Evolutionary conservation across 2,888 invertebrate genomes (phyloP), one percentile per base, ranked within the genome.

Genomic region (Tenthredo livida): DNA sequence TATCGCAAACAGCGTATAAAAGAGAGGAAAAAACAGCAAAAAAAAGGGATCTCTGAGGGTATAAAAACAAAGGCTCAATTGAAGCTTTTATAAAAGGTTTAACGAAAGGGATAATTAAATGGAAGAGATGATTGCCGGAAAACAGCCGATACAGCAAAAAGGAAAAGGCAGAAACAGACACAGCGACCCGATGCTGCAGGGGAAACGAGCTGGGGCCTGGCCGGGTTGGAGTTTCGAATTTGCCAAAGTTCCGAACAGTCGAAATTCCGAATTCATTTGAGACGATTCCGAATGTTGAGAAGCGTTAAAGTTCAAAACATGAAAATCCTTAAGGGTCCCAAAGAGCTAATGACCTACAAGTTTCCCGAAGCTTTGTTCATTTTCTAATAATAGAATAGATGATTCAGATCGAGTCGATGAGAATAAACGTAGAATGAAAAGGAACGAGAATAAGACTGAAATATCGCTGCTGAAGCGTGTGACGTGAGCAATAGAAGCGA

Each of bases 401-500:
- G 61, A 61, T n/a, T n/a, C n/a, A n/a, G n/a, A n/a, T n/a, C n/a
- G n/a, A n/a, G n/a, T n/a, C n/a, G n/a, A n/a, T n/a, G n/a, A n/a
- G n/a, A n/a, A n/a, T n/a, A n/a, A n/a, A n/a, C n/a, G 10, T 61
- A 21, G 61, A 25, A 61, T 61, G 21, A 50, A 10, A 10, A 61
- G 61, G 0, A 21, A 61, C 21, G 61, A 25, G 25, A 61, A 10
- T 10, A 12, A 21, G 61, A 12, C 61, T 25, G 3, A 61, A 61
- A 61, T 25, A 21, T 61, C 25, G 61, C 12, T 21, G 61, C 67
- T 33, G 7, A 6, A 33, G 17, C 67, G 17, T 67, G 33, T 25
- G 67, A 67, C 54, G 54, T 10, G 33, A 54, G 54, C 33, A 77
- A 77, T 54, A 54, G n/a, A 54, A 25, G 54, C 77, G 80, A 80